Evolutionary conservation across 2,113 vertebrate genomes (phyloP), one percentile per base, ranked within the genome.

Genomic region (Mus musculus): DNA sequence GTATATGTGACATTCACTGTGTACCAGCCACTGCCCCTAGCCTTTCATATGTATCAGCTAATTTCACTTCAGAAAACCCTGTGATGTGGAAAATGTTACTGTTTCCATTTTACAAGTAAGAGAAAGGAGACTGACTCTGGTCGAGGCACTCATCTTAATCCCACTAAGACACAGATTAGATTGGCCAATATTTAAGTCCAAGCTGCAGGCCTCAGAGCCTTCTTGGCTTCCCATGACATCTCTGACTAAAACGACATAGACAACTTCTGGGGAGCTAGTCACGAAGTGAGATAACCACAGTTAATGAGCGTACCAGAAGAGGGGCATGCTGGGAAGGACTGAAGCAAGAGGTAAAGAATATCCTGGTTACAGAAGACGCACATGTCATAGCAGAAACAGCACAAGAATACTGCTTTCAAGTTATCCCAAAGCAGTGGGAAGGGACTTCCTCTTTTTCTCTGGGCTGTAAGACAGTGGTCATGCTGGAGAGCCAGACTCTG

Each of bases 351-450:
- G 52, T 19, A n/a, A 12, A 30, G 22, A 54, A 9, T 26, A 39
- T 36, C 39, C 72, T 56, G 72, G 39, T 11, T 54, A 65, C 39
- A n/a, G 14, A 71, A 75, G 36, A 88, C 67, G 22, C 13, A 11
- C 0, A 11, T 61, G 8, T 0, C 0, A 16, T 9, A 19, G 56
- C 46, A 0, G n/a, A 52, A 24, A 14, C 39, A 30, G 46, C 30
- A 80, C n/a, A 59, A 36, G 19, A 72, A 30, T 4, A 16, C 42
- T 77, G 73, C 46, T 61, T 87, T 65, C 59, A 63, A 19, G 24
- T n/a, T 2, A 6, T 67, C 28, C 26, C 36, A 42, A 84, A 92
- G 73, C 59, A 3, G 24, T 24, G 65, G 46, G 28, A 33, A 26
- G 24, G 42, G 9, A 30, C 46, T 49, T 93, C 13, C 36, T 75